Evolutionary conservation across 37 sponge, comb jelly and placozoan species (phyloP), one percentile per base, ranked within the genome.

Genomic region (Petrosia ficiformis): DNA sequence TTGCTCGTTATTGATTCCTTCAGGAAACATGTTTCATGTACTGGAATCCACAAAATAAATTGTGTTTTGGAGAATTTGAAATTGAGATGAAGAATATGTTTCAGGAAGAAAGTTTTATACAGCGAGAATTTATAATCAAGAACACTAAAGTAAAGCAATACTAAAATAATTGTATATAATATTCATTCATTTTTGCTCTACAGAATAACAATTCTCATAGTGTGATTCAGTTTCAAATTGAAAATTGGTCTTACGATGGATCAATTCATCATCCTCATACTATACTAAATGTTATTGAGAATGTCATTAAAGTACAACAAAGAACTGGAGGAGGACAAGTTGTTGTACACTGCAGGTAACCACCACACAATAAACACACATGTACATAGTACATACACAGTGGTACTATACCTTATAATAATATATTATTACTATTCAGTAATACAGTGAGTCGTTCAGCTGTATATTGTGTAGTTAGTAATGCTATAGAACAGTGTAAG

Each of bases 401-500:
- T 19, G 14, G 16, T 16, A 48, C 54, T 19, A 19, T 10, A 10
- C 10, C 54, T 19, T 16, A 48, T n/a, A 48, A n/a, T n/a, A n/a
- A 48, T 48, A 10, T 48, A 19, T 10, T 19, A 21, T 57, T 59
- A 26, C 30, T 52, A 8, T 63, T 25, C 68, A 88, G 88, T 71
- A 78, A 87, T 67, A 82, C 82, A 19, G 78, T 81, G 74, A 65
- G 76, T 33, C 69, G 89, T 33, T 65, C 77, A 68, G 89, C 80
- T 1, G 82, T 79, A 61, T 88, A 78, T 84, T 75, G 83, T 72
- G 79, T 84, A 39, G 74, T 88, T 33, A 68, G 67, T 65, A 84
- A 63, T 30, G 73, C 74, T 59, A 79, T 84, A 57, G 85, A 90
- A 76, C 39, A 79, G 66, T 81, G 81, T 70, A 90, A 90, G 82